These are phyloP conservation scores for Callorhinus ursinus DNA, from an alignment of 2,113 vertebrate genomes.

Conservation along the genomic window DNA sequence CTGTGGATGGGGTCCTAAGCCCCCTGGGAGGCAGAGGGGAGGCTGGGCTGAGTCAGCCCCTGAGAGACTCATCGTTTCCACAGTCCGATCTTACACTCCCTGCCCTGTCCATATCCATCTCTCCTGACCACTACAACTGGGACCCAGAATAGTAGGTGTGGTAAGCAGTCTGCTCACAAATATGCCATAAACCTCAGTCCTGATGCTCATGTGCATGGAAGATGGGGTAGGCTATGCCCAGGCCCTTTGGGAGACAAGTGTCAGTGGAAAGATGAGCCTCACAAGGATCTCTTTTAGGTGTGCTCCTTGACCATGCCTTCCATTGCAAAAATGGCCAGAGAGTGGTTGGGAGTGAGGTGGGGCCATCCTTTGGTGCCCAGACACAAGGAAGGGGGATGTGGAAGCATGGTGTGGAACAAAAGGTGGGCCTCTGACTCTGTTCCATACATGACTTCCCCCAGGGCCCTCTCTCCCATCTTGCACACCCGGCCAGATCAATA, in stretches of 20 bases:
- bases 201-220: neutral
- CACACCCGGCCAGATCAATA: no score
- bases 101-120: neutral
- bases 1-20: neutral
- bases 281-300: neutral
- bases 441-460: neutral
- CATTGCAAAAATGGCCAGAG: neutral
- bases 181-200: neutral
- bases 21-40: neutral
- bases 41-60: neutral
- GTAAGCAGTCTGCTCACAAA: neutral
- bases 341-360: neutral
- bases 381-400: slow-evolving; percentile 41
- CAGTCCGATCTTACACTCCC: no score
- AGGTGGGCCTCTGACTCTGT: neutral
- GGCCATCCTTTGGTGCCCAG: neutral
- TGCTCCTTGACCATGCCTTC: neutral
- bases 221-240: neutral
- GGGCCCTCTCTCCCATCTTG: neutral
- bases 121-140: neutral
- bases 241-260: neutral
- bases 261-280: neutral
- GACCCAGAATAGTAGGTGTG: neutral
- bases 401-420: neutral
- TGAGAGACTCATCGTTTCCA: neutral